These are phyloP conservation scores for Eilema sororculum DNA, from an alignment of 2,888 invertebrate genomes.

Conservation along the genomic window DNA sequence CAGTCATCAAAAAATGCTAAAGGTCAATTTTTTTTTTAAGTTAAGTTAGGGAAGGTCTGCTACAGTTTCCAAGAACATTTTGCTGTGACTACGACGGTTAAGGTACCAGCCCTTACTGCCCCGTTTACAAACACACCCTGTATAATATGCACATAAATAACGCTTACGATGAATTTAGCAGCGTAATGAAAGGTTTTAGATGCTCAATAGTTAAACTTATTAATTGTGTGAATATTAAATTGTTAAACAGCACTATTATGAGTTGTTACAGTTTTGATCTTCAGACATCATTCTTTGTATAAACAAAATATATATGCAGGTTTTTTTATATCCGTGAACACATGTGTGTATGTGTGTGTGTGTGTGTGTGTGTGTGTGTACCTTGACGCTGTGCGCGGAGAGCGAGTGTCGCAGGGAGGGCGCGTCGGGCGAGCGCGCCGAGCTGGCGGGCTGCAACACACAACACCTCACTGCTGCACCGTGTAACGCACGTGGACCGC, in stretches of 20 bases:
- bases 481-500: neutral
- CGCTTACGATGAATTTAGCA: too few relatives aligned
- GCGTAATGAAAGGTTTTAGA: neutral
- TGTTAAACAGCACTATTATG: neutral
- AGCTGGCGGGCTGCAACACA: constrained; percentile 58
- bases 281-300: too few relatives aligned
- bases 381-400: constrained; percentile 91
- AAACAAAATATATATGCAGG: too few relatives aligned
- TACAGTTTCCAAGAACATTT: too few relatives aligned
- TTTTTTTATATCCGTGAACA: too few relatives aligned
- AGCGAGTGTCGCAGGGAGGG: constrained; percentile 89
- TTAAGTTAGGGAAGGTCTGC: too few relatives aligned
- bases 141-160: too few relatives aligned
- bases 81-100: too few relatives aligned
- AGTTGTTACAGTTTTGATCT: neutral
- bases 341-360: constrained; percentile 13
- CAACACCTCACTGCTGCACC: constrained; percentile 22
- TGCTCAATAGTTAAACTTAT: neutral
- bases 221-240: neutral
- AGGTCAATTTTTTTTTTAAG: too few relatives aligned
- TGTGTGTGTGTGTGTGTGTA: constrained; percentile 57
- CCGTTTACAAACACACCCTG: too few relatives aligned
- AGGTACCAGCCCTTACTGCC: too few relatives aligned
- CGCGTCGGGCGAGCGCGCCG: constrained; percentile 79
- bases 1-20: too few relatives aligned